These are phyloP conservation scores for Crotalus helleri DNA, from an alignment of 2,113 vertebrate species.

Conservation along the genomic window DNA sequence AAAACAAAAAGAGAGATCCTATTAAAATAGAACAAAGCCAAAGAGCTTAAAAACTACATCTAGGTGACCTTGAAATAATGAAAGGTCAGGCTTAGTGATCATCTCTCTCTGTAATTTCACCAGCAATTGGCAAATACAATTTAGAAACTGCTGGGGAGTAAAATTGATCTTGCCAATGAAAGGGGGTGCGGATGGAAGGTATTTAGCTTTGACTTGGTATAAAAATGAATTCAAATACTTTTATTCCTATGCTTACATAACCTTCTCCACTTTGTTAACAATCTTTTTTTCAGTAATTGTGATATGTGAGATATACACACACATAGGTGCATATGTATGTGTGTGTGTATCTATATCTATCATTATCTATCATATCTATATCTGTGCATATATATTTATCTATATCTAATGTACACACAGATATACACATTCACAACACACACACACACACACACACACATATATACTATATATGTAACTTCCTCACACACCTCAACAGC, in stretches of 20 bases:
- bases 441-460: too few species aligned
- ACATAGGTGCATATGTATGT: neutral
- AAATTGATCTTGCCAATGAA: slow-evolving; percentile 67
- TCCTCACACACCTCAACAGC: too few species aligned
- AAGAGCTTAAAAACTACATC: slow-evolving; percentile 43
- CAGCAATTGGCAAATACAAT: slow-evolving; percentile 74
- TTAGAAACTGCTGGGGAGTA: slow-evolving; percentile 70
- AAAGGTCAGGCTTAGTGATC: slow-evolving; percentile 61
- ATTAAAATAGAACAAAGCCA: slow-evolving; percentile 65
- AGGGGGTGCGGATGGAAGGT: slow-evolving; percentile 59
- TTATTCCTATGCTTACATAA: slow-evolving; percentile 19
- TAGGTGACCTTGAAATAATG: slow-evolving; percentile 65
- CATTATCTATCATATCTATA: neutral
- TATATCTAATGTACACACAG: too few species aligned
- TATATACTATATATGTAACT: too few species aligned
- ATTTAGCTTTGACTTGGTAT: slow-evolving; percentile 42
- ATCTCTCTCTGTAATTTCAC: slow-evolving; percentile 74
- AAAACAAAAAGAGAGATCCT: slow-evolving; percentile 53
- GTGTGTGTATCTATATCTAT: neutral
- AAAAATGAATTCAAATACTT: slow-evolving; percentile 53
- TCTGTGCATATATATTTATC: too few species aligned
- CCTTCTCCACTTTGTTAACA: neutral
- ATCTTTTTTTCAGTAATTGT: neutral
- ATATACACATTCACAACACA: too few species aligned
- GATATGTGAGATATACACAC: neutral